Conservation (phyloP, 2,113 vertebrate genomes). For the Dissostichus mawsoni region DNA sequence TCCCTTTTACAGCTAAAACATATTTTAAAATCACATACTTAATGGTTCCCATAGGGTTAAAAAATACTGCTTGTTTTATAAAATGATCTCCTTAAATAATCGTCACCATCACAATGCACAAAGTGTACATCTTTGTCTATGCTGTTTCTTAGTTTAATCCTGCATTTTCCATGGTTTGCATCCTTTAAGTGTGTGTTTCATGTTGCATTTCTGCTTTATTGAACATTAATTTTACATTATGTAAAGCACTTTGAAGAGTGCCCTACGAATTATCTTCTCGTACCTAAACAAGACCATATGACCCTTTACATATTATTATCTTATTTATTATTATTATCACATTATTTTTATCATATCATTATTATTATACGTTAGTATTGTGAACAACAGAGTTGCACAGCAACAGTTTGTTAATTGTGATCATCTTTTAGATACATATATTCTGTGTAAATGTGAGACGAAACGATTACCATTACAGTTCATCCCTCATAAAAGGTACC, state of each 20-base stretch:
- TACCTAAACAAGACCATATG: neutral
- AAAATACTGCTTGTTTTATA: neutral
- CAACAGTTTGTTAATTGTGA: too few species aligned
- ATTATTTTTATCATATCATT: too few species aligned
- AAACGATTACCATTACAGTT: neutral
- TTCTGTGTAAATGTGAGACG: neutral
- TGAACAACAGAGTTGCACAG: neutral
- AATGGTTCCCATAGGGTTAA: neutral
- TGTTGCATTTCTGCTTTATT: neutral
- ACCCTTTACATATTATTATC: too few species aligned
- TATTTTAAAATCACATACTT: neutral
- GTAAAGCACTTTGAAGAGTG: neutral
- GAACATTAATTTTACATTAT: neutral
- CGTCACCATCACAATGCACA: neutral
- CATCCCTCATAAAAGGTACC: neutral
- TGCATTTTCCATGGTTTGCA: too few species aligned
- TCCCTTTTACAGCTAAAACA: neutral
- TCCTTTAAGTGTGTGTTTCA: neutral
- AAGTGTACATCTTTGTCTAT: neutral
- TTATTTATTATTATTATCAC: too few species aligned
- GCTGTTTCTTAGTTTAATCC: neutral
- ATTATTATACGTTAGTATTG: neutral
- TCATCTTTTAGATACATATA: too few species aligned
- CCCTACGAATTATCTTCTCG: neutral
- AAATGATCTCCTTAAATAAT: neutral